Percentiles rank a stretch among this genome's conserved stretches.
Conservation (phyloP, 2,888 invertebrate species). For the Baccha elongata region DNA sequence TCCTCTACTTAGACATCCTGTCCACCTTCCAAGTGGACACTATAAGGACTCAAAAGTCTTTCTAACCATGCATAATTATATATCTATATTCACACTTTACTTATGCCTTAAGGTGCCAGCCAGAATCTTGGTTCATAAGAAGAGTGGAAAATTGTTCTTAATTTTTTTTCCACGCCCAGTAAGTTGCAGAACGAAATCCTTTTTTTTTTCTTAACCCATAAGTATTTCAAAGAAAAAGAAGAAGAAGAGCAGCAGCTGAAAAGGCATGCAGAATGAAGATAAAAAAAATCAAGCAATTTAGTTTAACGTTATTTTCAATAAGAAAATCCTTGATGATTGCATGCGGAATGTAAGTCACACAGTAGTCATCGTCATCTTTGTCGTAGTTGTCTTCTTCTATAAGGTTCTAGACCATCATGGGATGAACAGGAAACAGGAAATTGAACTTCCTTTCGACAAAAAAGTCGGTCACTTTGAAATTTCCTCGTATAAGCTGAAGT, state of each 20-base stretch:
- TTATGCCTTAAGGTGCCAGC: constrained; percentile 26
- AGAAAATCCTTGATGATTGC: constrained; percentile 67
- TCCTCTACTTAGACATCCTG: constrained; percentile 28
- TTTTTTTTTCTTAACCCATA: constrained; percentile 21
- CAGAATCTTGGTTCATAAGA: constrained; percentile 29
- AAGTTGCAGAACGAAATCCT: constrained; percentile 29
- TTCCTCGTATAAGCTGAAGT: constrained; percentile 38
- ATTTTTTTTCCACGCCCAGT: constrained; percentile 7
- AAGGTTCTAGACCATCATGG: constrained; percentile 30
- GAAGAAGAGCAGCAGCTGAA: background rate
- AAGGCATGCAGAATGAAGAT: background rate
- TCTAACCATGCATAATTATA: constrained; percentile 20
- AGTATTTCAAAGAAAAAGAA: background rate
- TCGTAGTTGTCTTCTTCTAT: background rate
- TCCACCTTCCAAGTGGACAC: constrained; percentile 43
- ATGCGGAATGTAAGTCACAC: constrained; percentile 60
- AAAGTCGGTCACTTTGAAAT: constrained; percentile 69
- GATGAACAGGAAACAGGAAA: constrained; percentile 70
- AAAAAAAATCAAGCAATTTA: constrained; percentile 53
- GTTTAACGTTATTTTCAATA: constrained; percentile 68
- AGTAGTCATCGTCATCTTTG: constrained; percentile 13
- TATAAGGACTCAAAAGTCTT: constrained; percentile 18
- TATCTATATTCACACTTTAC: constrained; percentile 8
- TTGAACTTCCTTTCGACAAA: constrained; percentile 69
- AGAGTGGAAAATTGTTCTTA: constrained; percentile 34